Evolutionary conservation across 2,797 vertebrate genomes (phyloP), one percentile per base, ranked within the genome.

Genomic region (Peromyscus aztecus): DNA sequence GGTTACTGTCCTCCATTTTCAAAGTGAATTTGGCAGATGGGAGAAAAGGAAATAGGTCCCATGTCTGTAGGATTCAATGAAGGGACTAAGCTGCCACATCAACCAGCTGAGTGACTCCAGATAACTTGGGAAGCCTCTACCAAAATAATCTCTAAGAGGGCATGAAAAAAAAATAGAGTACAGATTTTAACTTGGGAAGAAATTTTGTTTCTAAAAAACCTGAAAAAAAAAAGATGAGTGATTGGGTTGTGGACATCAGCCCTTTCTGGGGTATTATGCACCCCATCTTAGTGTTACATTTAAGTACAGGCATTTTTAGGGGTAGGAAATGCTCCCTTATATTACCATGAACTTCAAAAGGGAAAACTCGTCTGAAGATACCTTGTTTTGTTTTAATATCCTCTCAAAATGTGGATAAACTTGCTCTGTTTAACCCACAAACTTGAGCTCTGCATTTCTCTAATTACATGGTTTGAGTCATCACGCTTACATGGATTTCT

Each of bases 21-120:
- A 90, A 97, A 97, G 95, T 0, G 67, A 88, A 97, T 83, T 75
- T 9, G 27, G 97, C 98, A 98, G 97, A 98, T 98, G 98, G 97
- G 97, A 94, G 94, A 82, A 98, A 84, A 73, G 69, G 97, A 94
- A 98, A 94, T 94, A 96, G 97, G 97, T 98, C 97, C 96, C 82
- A 71, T 3, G 95, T 97, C 98, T 98, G 96, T 95, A 97, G 97
- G 98, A 95, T 94, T 84, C 85, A 94, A 46, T 93, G 96, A 96
- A 90, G 92, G 97, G 97, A 90, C 94, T 97, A 73, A 93, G 65
- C 98, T 97, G 85, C 90, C 94, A 96, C 98, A 97, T 97, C 98
- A 98, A 31, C 78, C 85, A 94, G 89, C 92, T 97, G 87, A 87
- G 91, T 89, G 88, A 97, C 95, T 96, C 80, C 81, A 89, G 90